Percentiles rank a stretch among this genome's conserved stretches.
Conservation (phyloP, 2,888 invertebrate genomes). For the Ornithoptera alexandrae region DNA sequence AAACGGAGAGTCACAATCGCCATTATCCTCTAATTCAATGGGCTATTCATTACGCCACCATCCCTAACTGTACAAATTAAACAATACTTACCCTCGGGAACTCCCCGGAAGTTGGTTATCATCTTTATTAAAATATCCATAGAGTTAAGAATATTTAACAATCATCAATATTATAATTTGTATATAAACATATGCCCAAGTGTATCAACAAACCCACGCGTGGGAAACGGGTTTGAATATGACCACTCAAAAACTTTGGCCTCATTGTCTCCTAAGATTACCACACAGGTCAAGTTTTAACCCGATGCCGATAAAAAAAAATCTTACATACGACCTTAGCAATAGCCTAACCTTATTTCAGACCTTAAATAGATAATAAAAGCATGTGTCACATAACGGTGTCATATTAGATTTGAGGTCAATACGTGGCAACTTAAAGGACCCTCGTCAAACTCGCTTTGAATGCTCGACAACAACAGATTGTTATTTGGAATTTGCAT, state of each 20-base stretch:
- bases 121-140: constrained; percentile 22
- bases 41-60: constrained; percentile 24
- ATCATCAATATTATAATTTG: no score
- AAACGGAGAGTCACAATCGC: constrained; percentile 18
- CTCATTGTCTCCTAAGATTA: no score
- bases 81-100: constrained; percentile 22
- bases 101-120: constrained; percentile 17
- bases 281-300: no score
- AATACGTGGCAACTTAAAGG: constrained; percentile 20
- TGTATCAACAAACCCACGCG: no score
- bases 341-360: neutral
- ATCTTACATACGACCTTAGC: no score
- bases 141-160: constrained; percentile 12
- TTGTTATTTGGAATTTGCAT: constrained; percentile 14
- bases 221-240: no score
- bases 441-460: constrained; percentile 23
- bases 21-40: constrained; percentile 21
- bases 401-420: constrained; percentile 23
- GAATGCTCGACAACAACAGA: constrained; percentile 21
- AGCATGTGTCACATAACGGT: constrained; percentile 6
- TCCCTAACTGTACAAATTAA: constrained; percentile 27
- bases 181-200: no score
- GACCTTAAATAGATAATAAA: constrained; percentile 16
- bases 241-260: no score
- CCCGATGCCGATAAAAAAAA: no score